Conservation (phyloP, 1,140 invertebrate species). For the Macrotrachela quadricornifera region DNA sequence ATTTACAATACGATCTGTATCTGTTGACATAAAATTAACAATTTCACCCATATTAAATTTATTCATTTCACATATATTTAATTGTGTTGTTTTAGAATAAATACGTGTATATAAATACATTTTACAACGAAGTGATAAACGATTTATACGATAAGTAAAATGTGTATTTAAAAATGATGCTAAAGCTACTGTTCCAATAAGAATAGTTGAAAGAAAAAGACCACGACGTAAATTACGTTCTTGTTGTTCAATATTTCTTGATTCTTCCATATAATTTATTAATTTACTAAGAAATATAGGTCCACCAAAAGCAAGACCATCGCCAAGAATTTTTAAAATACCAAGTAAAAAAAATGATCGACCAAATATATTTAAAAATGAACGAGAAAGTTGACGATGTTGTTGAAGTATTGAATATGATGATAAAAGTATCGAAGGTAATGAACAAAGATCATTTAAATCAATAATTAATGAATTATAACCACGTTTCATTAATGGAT, state of each 20-base stretch:
- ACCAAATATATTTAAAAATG: conserved; percentile 60
- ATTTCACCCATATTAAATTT: conserved; percentile 43
- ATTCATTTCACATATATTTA: conserved; percentile 15
- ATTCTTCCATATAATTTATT: conserved; percentile 55
- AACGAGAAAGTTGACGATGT: conserved; percentile 10
- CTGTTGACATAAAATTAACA: conserved; percentile 87
- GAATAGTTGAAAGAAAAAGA: conserved; percentile 31
- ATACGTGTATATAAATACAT: conserved; percentile 58
- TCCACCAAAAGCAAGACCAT: conserved; percentile 58
- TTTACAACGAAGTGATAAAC: conserved; percentile 64
- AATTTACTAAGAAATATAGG: conserved; percentile 65
- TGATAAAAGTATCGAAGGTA: not conserved
- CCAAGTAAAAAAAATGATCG: conserved; percentile 68
- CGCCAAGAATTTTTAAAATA: conserved; percentile 57
- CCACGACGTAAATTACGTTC: conserved; percentile 57
- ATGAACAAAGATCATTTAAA: conserved; percentile 1
- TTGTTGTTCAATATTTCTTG: conserved; percentile 37
- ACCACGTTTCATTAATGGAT: conserved; percentile 60
- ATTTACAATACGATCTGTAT: conserved; percentile 78
- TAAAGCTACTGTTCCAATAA: conserved; percentile 22
- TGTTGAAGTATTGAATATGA: not conserved
- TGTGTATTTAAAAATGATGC: conserved; percentile 57
- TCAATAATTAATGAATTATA: conserved; percentile 38
- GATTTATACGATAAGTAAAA: conserved; percentile 64
- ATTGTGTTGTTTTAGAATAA: conserved; percentile 53